Evolutionary conservation across 2,797 vertebrate species (phyloP).

Genomic region (Coranthus polyacanthus): DNA sequence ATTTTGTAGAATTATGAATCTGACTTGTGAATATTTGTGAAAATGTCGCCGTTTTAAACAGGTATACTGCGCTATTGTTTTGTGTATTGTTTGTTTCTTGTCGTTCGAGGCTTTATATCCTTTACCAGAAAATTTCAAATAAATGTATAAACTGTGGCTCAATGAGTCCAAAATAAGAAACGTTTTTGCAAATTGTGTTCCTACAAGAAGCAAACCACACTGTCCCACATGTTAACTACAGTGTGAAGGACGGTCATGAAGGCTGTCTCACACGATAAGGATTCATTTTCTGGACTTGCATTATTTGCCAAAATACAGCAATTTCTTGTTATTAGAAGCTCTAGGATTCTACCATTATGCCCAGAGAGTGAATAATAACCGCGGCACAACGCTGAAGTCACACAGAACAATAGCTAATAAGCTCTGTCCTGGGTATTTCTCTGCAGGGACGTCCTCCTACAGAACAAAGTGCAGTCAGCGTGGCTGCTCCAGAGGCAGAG

Average conservation of each 20-base stretch:
- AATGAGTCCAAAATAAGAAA: too few species aligned
- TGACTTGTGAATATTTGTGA: too few species aligned
- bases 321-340: conserved; percentile 37
- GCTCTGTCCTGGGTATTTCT: conserved; percentile 61
- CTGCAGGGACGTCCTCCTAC: conserved; percentile 59
- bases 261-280: conserved; percentile 12
- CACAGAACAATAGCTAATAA: conserved; percentile 63
- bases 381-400: conserved; percentile 37
- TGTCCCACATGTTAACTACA: conserved; percentile 1
- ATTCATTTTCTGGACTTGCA: conserved; percentile 34
- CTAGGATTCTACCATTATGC: conserved; percentile 39
- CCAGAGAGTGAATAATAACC: conserved; percentile 47
- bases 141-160: too few species aligned
- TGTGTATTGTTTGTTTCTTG: too few species aligned
- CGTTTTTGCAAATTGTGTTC: too few species aligned
- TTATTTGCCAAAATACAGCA: conserved; percentile 33
- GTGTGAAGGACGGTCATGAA: conserved; percentile 1
- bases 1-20: too few species aligned
- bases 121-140: too few species aligned
- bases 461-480: conserved; percentile 66
- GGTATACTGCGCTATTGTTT: too few species aligned
- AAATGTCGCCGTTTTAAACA: too few species aligned
- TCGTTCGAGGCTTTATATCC: too few species aligned
- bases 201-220: not conserved
- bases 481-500: conserved; percentile 58